Base-by-base conservation (phyloP, 2,888 invertebrate species). In the Epinotia ramella region DNA sequence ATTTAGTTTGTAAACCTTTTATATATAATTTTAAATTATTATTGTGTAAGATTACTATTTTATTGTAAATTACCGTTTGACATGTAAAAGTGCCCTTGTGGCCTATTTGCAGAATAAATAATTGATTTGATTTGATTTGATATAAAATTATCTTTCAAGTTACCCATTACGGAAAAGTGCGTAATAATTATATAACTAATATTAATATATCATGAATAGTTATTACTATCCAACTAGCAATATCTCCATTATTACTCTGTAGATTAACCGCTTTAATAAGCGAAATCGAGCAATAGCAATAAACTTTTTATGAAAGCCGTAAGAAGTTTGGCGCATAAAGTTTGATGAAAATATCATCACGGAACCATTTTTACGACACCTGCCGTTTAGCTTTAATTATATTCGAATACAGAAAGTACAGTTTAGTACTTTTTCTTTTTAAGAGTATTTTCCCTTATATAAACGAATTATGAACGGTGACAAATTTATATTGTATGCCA, bases 251-350 rank as follows among this genome's bases (percentile, higher is more conserved):
- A 68, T 59, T 24, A 44, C 46, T 24, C 24, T 60, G 20, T 46
- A 59, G 59, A 59, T 59, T 44, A 28, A 24, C 49, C 49, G 12
- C 24, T 24, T 46, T 12, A 69, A 60, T 69, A 60, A 69, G 44
- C 33, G 6, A n/a, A 44, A 44, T 44, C 16, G 46, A 69, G 59
- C 46, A 69, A 69, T 69, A 60, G 46, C 46, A 60, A 46, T 69
- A 60, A 69, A 69, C 59, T 60, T 69, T 69, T 69, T 60, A 69
- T 69, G 69, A 60, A 60, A 24, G 66, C 46, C 44, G 46, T 69
- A 60, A 69, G n/a, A 69, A 69, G 28, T 46, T 69, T 69, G 66
- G 16, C 69, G 59, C 24, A 60, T 69, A 24, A 69, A 46, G 46
- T 60, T 69, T 59, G 59, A 60, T 69, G 69, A 69, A 60, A 46